Percentiles rank a stretch among this genome's conserved stretches.
Conservation (phyloP, 1,140 invertebrate species). For the Drosophila guanche region DNA sequence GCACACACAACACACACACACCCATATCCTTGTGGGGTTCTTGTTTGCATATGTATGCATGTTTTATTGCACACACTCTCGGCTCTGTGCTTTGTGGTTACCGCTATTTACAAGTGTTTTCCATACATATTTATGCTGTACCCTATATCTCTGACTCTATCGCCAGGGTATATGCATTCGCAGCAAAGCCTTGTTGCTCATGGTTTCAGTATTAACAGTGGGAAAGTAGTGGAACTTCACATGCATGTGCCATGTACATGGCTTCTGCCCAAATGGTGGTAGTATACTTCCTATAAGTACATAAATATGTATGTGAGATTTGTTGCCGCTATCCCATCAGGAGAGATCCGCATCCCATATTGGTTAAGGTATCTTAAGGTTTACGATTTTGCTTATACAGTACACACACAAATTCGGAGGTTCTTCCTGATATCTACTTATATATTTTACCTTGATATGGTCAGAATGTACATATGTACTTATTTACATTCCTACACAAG, state of each 20-base stretch:
- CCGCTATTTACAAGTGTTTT: slow-evolving; percentile 78
- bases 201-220: too few species aligned
- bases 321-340: neutral
- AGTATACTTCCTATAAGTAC: too few species aligned
- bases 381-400: slow-evolving; percentile 29
- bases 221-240: too few species aligned
- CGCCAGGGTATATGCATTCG: slow-evolving; percentile 1
- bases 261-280: too few species aligned
- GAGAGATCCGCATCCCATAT: neutral
- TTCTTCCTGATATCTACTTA: slow-evolving; percentile 15
- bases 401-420: slow-evolving; percentile 9
- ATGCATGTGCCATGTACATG: too few species aligned
- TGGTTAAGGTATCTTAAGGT: slow-evolving; percentile 7
- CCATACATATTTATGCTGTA: slow-evolving; percentile 33
- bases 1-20: slow-evolving; percentile 19
- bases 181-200: too few species aligned
- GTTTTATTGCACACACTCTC: slow-evolving; percentile 75
- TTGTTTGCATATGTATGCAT: slow-evolving; percentile 70
- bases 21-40: slow-evolving; percentile 14
- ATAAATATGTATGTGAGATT: slow-evolving; percentile 8
- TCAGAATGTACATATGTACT: slow-evolving; percentile 20
- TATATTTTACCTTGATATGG: slow-evolving; percentile 46
- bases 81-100: slow-evolving; percentile 70
- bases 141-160: neutral
- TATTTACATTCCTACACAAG: slow-evolving; percentile 13